Evolutionary conservation across 2,888 invertebrate species (phyloP), one percentile per base, ranked within the genome.

Genomic region (Catocala nupta): DNA sequence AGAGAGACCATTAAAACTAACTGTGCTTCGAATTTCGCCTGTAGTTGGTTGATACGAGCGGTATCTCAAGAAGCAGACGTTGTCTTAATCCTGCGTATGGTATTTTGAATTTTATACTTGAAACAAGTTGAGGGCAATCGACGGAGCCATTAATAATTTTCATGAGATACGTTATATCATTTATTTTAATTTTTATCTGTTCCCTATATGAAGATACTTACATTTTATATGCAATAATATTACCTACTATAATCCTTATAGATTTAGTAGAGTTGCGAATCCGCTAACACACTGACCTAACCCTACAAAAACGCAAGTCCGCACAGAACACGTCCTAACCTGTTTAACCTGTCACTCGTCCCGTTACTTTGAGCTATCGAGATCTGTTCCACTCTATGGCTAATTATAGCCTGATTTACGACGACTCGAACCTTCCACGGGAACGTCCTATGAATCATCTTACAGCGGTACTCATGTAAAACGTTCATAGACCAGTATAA

Each of bases 351-450:
- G 71, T 43, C 65, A 68, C 33, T 2, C 48, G 45, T 62, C 55
- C 73, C 71, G 73, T 73, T 73, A 73, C 52, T 0, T 51, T 49
- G 51, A 68, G 58, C 65, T 65, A 73, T 68, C 65, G 56, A 55
- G 55, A 73, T 60, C 58, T 39, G 47, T 45, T 53, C 54, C 53
- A 51, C 33, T 68, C 58, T 44, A 51, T 63, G 50, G 57, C 71
- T 73, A 71, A 68, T 60, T 68, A 73, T 73, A 73, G 43, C 33
- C 42, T 44, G 58, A 68, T 73, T 71, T 69, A 69, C 56, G 53
- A 58, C 25, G 10, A 43, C 61, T 65, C 44, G 52, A 59, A 58
- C n/a, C 25, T 47, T 57, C 59, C 1, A 58, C 57, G 47, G 25
- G 16, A 55, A 34, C 9, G 25, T 10, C 48, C 25, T 25, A 48